phyloP scores from a whole-genome alignment of 2,113 vertebrate species.

The Gadus macrocephalus region DNA sequence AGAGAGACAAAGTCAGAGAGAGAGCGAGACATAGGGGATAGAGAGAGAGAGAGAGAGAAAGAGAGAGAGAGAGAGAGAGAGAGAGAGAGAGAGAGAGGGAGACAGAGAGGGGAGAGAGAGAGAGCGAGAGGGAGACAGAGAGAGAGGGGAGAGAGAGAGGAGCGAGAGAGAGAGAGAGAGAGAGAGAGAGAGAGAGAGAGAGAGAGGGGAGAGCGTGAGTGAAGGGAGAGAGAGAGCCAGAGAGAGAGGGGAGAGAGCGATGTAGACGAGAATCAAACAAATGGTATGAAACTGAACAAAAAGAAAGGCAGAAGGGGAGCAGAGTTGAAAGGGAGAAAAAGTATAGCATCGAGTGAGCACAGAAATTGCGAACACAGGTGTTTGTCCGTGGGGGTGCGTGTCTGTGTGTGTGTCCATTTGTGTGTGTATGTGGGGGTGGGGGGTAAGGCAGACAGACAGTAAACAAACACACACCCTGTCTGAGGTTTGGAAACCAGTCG shows the following conservation, averaged over 20 bases:
- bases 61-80: slow-evolving; percentile 12
- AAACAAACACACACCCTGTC: slow-evolving; percentile 63
- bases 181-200: slow-evolving; percentile 6
- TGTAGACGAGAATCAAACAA: not conserved
- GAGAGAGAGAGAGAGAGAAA: not conserved
- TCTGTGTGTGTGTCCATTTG: no score
- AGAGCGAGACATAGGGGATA: slow-evolving; percentile 3
- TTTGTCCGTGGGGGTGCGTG: not conserved
- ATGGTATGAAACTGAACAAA: no score
- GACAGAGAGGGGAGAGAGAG: not conserved
- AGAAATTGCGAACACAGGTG: not conserved
- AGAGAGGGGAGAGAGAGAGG: not conserved
- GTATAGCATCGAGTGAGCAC: slow-evolving; percentile 15
- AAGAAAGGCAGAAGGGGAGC: no score
- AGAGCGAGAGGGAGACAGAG: not conserved
- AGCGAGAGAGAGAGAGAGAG: slow-evolving; percentile 3
- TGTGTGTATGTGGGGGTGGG: not conserved
- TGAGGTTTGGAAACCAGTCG: slow-evolving; percentile 43
- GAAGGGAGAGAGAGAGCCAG: slow-evolving; percentile 4
- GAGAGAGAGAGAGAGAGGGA: slow-evolving; percentile 6
- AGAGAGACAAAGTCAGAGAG: slow-evolving; percentile 15
- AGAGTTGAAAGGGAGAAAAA: not conserved
- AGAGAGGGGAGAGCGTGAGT: not conserved
- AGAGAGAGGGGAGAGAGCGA: slow-evolving; percentile 11
- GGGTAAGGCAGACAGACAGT: slow-evolving; percentile 49